Evolutionary conservation across 23 tunicate species (phyloP), one percentile per base, ranked within the genome.

Genomic region (Trididemnum nubilum): DNA sequence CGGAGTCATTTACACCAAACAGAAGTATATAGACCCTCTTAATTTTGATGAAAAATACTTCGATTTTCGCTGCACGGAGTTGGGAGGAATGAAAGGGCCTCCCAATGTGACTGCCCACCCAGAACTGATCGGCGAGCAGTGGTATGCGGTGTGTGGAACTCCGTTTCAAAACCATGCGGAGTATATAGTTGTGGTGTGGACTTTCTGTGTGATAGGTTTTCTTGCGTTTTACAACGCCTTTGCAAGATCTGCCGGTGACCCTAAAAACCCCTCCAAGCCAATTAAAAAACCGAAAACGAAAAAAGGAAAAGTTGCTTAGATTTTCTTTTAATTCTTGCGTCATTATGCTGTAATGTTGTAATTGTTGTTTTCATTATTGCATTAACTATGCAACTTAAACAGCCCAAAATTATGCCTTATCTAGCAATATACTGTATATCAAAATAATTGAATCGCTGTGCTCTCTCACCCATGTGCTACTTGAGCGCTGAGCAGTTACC

Each of bases 1-100:
- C 35, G 97, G 97, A 34, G 97, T 77, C 12, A 64, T 81, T 23
- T 91, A 91, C 75, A 82, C 80, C 36, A 91, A 91, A 78, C 97
- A 91, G 75, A 89, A 88, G 34, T 91, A 91, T 50, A 33, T 91
- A 36, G 97, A 91, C 44, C 97, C 97, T 32, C 39, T 33, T 31
- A 73, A 84, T 22, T 91, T 85, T 39, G 90, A 91, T 60, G 97
- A 91, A 81, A 90, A 90, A 3, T 91, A 91, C 73, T 86, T 91
- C 51, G 97, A 91, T 37, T 91, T 91, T 35, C 90, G 89, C 9
- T 91, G 97, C 74, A 75, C 81, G 33, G 86, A 83, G 26, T 7
- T 85, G 1, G 72, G 51, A 12, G 90, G 84, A 0, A 51, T 85
- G 0, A 75, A 52, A 51, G 97, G 97, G 27, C 61, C 97, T 1